These are phyloP conservation scores for Podarcis siculus DNA, from an alignment of 2,797 vertebrate species.

Conservation along the genomic window DNA sequence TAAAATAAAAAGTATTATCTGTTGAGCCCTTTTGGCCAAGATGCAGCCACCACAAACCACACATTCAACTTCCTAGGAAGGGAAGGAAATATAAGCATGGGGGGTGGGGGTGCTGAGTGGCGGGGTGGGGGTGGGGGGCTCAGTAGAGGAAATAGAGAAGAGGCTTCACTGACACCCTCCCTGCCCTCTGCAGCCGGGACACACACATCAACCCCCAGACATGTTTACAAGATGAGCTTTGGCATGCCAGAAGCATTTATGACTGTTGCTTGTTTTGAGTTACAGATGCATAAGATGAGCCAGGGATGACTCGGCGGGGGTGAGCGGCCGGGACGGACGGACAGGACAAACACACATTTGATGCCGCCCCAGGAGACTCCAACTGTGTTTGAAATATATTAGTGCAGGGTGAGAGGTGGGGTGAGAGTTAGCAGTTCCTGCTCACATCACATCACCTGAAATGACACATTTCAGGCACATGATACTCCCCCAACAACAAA, in stretches of 20 bases:
- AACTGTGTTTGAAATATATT: neutral
- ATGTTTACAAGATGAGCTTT: neutral
- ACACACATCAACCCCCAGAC: neutral
- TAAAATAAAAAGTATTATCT: neutral
- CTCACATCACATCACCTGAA: neutral
- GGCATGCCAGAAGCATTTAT: neutral
- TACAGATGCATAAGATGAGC: neutral
- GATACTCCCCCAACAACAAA: no score
- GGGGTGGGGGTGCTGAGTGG: conserved; percentile 4
- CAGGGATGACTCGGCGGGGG: neutral
- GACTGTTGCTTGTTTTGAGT: neutral
- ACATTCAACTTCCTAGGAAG: conserved; percentile 34
- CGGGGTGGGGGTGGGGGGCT: neutral
- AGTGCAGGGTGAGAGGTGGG: no score
- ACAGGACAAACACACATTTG: neutral
- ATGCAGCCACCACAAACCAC: conserved; percentile 57
- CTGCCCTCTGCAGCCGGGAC: conserved; percentile 3
- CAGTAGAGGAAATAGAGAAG: neutral
- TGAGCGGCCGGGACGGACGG: accelerated
- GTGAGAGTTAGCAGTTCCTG: neutral
- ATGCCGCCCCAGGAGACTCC: neutral
- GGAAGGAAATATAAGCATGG: neutral
- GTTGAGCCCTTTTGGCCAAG: conserved; percentile 33
- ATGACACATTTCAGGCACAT: no score
- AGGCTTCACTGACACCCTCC: neutral